phyloP scores from a whole-genome alignment of 2,113 vertebrate genomes.

The Laticauda colubrina region DNA sequence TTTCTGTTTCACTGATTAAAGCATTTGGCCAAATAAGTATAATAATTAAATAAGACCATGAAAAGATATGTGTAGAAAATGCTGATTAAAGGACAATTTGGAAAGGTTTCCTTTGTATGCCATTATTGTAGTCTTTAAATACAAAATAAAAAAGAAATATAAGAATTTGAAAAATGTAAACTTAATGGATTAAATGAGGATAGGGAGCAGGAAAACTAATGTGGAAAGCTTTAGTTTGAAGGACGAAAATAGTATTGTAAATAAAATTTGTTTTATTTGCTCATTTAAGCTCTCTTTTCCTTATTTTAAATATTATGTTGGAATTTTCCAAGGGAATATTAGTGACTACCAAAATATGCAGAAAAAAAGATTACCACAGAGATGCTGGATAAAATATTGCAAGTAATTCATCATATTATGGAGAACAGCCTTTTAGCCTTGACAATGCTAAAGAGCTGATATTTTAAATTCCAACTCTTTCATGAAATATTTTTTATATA shows the following conservation, averaged over 20 bases:
- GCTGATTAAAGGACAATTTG: constrained; percentile 15
- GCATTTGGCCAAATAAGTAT: neutral
- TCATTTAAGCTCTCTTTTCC: neutral
- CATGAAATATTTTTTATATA: neutral
- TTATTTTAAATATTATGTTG: neutral
- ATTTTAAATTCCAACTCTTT: neutral
- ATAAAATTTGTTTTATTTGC: neutral
- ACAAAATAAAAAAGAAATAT: neutral
- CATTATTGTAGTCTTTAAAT: neutral
- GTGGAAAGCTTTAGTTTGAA: neutral
- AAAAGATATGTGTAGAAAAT: constrained; percentile 9
- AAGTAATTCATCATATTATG: neutral
- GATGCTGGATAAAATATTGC: neutral
- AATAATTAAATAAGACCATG: neutral
- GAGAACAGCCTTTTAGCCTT: neutral
- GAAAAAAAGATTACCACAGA: neutral
- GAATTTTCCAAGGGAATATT: constrained; percentile 1
- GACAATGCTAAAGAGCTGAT: neutral
- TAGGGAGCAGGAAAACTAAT: neutral
- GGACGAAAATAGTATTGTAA: neutral
- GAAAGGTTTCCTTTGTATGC: constrained; percentile 19
- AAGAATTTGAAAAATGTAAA: neutral
- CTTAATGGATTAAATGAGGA: neutral
- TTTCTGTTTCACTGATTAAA: neutral
- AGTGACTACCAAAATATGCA: neutral